Evolutionary conservation across 2,797 vertebrate genomes (phyloP), one percentile per base, ranked within the genome.

Genomic region (Pangasius macronema): DNA sequence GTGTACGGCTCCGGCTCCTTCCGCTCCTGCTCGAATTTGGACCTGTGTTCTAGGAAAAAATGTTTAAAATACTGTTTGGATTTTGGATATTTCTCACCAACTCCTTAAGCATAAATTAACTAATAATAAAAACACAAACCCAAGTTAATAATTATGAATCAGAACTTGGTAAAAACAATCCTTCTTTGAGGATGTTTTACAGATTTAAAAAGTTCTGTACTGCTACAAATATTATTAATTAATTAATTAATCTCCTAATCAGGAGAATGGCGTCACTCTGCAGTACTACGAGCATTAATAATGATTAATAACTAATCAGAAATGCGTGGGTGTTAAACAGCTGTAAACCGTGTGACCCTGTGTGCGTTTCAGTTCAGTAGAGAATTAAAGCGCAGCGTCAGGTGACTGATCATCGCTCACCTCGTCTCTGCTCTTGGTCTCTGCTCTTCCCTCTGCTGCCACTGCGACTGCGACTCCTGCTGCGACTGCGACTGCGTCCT

Each of bases 11-110:
- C 98, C 0, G 93, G 89, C 20, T 99, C 98, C 67, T 96, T 98
- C 87, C 98, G 95, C 89, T 99, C 98, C 89, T 94, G 95, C 90
- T 99, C 99, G 92, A 99, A 99, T 91, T 99, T 99, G 13, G 97
- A 97, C 94, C 98, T 95, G 92, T 99, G 98, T 68, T 99, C 98
- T 97, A 94, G 11, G 33, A 63, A 79, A 42, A 68, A 70, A 49
- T 85, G 7, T 68, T 22, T 13, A 67, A 75, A 77, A 20, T 2
- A 16, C 16, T 22, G 6, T 16, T 30, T 18, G 24, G 4, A 39
- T 39, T 39, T 46, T 46, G 46, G 46, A 53, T 33, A 10, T 77
- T 22, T 24, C 20, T 59, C 51, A 57, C 20, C 33, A 39, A 20
- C 14, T 76, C 22, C 11, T 49, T 14, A 75, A 14, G 11, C 3